A percentile compares a stretch with the other conserved stretches of the same genome.
Evolutionary conservation across 1,140 invertebrate genomes (phyloP).

Genomic region (Meloidogyne exigua): DNA sequence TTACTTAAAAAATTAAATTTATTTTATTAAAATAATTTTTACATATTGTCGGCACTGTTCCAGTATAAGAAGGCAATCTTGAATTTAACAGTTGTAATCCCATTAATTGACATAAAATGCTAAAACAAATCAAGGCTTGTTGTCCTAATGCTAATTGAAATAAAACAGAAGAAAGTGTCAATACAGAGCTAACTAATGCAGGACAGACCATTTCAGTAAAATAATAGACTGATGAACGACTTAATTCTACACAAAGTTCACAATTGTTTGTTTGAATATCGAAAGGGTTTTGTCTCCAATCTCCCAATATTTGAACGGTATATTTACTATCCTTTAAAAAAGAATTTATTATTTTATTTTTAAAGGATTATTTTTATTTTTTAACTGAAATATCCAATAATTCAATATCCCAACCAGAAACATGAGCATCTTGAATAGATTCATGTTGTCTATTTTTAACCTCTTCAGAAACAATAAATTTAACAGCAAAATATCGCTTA

Average conservation of each 20-base stretch:
- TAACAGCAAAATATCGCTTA: conserved; percentile 61
- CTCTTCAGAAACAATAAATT: conserved; percentile 59
- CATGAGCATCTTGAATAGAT: conserved; percentile 55
- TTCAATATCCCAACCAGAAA: conserved; percentile 59
- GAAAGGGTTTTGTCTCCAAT: conserved; percentile 60
- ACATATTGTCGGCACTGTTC: conserved; percentile 59
- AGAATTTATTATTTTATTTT: background rate
- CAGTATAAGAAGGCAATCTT: conserved; percentile 55
- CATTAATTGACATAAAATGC: conserved; percentile 54
- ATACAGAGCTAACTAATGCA: conserved; percentile 51
- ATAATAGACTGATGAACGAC: conserved; percentile 61
- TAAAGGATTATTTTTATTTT: background rate
- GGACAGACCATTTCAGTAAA: conserved; percentile 58
- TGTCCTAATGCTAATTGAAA: conserved; percentile 59
- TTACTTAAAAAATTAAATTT: conserved; percentile 42
- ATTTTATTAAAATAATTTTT: conserved; percentile 25
- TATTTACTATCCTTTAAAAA: conserved; percentile 57
- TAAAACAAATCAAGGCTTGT: conserved; percentile 52
- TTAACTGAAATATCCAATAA: conserved; percentile 47
- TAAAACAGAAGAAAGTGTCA: conserved; percentile 58
- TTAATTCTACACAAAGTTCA: conserved; percentile 56
- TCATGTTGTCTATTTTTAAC: conserved; percentile 54
- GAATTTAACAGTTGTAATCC: conserved; percentile 55
- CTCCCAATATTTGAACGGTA: conserved; percentile 57
- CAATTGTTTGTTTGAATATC: conserved; percentile 62